Percentiles rank a stretch among this genome's conserved stretches.
Evolutionary conservation across 1,140 invertebrate species (phyloP).

Genomic region (Drosophila simulans): DNA sequence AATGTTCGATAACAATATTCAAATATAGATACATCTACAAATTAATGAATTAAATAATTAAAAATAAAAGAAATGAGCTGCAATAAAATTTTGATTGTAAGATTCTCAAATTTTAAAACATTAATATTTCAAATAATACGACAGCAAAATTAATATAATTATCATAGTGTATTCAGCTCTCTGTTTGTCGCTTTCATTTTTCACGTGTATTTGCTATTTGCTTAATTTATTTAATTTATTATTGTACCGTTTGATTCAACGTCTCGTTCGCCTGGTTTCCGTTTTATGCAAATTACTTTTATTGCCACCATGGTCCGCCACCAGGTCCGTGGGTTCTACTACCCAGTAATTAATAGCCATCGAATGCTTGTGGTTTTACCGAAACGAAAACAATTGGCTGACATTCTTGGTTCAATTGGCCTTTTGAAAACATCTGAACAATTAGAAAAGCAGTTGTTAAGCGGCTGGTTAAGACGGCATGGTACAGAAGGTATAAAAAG

Average conservation of each 20-base stretch:
- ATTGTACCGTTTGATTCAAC: conserved; percentile 54
- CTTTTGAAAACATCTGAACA: conserved; percentile 46
- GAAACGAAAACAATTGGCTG: conserved; percentile 16
- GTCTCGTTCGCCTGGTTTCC: conserved; percentile 48
- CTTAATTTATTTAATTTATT: conserved; percentile 29
- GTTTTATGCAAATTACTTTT: conserved; percentile 64
- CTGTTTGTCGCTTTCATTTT: conserved; percentile 1
- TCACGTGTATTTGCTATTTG: conserved; percentile 28
- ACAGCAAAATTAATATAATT: background rate
- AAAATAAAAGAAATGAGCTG: too few species aligned
- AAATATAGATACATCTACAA: background rate
- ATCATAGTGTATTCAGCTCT: background rate
- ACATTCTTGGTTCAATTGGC: conserved; percentile 11
- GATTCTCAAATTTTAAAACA: too few species aligned
- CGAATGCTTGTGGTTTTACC: conserved; percentile 30
- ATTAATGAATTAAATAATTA: too few species aligned
- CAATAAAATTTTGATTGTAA: too few species aligned
- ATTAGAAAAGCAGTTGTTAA: conserved; percentile 28
- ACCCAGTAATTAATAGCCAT: conserved; percentile 62
- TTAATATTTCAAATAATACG: too few species aligned
- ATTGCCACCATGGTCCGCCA: too few species aligned
- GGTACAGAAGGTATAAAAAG: background rate
- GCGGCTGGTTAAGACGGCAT: background rate
- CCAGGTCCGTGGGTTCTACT: conserved; percentile 20
- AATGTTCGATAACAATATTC: background rate